phyloP scores from a whole-genome alignment of 2,888 invertebrate species.

The Branchellion lobata region DNA sequence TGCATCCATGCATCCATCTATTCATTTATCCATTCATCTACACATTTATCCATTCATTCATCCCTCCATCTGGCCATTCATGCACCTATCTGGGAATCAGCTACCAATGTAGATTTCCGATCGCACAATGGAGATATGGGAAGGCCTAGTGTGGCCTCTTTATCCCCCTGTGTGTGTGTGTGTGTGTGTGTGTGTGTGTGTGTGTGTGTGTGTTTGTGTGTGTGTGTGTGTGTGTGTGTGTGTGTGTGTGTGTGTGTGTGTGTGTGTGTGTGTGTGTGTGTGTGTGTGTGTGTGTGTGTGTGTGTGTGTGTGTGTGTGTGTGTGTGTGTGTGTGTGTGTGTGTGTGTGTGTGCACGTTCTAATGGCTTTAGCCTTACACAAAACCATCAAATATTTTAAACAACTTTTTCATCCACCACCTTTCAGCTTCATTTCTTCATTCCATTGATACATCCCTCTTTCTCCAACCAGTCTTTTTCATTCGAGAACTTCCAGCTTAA shows the following conservation, averaged over 20 bases:
- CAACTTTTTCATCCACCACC: too few relatives aligned
- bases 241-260: not conserved
- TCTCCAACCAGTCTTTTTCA: too few relatives aligned
- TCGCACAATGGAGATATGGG: slow-evolving; percentile 92
- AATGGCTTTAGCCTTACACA: too few relatives aligned
- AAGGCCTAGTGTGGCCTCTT: slow-evolving; percentile 82
- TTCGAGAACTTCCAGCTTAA: too few relatives aligned
- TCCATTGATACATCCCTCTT: too few relatives aligned
- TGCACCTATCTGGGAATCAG: slow-evolving; percentile 85
- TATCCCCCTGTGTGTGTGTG: slow-evolving; percentile 71
- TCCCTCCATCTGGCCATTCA: too few relatives aligned
- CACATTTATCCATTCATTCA: too few relatives aligned
- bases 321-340: not conserved
- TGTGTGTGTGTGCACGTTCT: not conserved
- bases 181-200: not conserved
- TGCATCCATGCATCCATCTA: too few relatives aligned
- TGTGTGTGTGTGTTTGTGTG: slow-evolving; percentile 21
- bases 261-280: not conserved
- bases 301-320: not conserved
- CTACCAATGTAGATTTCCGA: slow-evolving; percentile 85
- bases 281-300: not conserved
- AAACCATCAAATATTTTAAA: too few relatives aligned
- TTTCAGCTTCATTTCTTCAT: too few relatives aligned
- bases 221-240: slow-evolving; percentile 27
- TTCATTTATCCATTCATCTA: too few relatives aligned